Evolutionary conservation across 2,113 vertebrate species (phyloP).

Genomic region (Litocranius walleri): DNA sequence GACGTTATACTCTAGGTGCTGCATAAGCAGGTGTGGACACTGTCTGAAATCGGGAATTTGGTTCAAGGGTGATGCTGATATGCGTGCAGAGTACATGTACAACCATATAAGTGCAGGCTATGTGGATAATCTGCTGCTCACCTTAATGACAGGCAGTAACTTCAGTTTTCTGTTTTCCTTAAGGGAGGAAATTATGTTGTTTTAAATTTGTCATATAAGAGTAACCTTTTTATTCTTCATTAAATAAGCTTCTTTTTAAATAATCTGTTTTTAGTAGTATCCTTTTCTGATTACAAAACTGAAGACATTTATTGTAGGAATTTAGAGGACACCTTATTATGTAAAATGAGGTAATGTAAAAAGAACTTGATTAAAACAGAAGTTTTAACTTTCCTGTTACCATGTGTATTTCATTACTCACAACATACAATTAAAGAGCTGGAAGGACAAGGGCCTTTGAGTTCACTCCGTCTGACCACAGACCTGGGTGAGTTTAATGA

Average conservation of each 20-base stretch:
- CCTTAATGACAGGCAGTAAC: not conserved
- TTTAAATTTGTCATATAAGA: not conserved
- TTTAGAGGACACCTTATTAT: not conserved
- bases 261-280: not conserved
- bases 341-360: not conserved
- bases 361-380: not conserved
- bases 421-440: not conserved
- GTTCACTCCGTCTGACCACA: not conserved
- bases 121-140: not conserved
- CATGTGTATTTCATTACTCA: not conserved
- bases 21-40: fast-evolving
- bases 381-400: not conserved
- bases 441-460: not conserved
- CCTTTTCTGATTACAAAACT: not conserved
- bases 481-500: not conserved
- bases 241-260: not conserved
- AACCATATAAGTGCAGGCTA: not conserved
- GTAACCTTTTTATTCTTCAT: not conserved
- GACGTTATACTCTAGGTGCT: not conserved
- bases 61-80: fast-evolving
- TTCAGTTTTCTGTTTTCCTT: not conserved
- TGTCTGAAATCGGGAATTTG: not conserved
- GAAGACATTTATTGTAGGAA: not conserved
- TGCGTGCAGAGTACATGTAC: fast-evolving
- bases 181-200: not conserved